Base-by-base conservation (phyloP, 2,113 vertebrate species). In the Dunckerocampus dactyliophorus region DNA sequence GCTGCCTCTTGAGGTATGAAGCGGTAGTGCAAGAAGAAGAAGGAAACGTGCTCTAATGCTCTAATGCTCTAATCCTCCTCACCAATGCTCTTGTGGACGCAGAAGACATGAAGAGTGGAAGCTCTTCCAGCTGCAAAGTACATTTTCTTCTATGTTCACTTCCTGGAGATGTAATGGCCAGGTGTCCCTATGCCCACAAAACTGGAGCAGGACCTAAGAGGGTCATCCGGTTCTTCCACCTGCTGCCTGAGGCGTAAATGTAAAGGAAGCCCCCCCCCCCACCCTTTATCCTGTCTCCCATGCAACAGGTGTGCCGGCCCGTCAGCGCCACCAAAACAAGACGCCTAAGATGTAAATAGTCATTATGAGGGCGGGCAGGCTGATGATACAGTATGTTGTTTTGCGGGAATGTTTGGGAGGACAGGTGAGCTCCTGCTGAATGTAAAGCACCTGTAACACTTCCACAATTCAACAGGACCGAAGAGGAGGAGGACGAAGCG, bases 241-340 rank as follows among this genome's bases (percentile, higher is more conserved):
- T 85, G 85, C 72, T 63, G 76, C 78, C 77, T 47, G 61, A 65
- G 65, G 77, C 49, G 31, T 7, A 34, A 34, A 34, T 2, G 14
- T 59, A 56, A 62, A 52, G 48, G 55, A 64, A 52, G 51, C 24
- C 51, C 53, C n/a, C 13, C 54, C 5, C 24, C 16, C 10, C 1
- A 15, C 51, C 28, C 16, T 17, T n/a, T 53, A 8, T 14, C 43
- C 19, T 8, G 31, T 14, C 56, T 54, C 51, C 56, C 54, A 31
- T 69, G 20, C 3, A 86, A 75, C 85, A 87, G 85, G 81, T 89
- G 85, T 81, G 76, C 53, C 8, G 17, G 51, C 14, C 17, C 31
- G 7, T 34, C 31, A 34, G 7, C 31, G 7, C 31, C 73, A 72
- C 75, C 80, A 77, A 79, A 78, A 82, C 65, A 79, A 77, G n/a